phyloP scores from a whole-genome alignment of 1,140 invertebrate genomes.

The Araneus ventricosus region DNA sequence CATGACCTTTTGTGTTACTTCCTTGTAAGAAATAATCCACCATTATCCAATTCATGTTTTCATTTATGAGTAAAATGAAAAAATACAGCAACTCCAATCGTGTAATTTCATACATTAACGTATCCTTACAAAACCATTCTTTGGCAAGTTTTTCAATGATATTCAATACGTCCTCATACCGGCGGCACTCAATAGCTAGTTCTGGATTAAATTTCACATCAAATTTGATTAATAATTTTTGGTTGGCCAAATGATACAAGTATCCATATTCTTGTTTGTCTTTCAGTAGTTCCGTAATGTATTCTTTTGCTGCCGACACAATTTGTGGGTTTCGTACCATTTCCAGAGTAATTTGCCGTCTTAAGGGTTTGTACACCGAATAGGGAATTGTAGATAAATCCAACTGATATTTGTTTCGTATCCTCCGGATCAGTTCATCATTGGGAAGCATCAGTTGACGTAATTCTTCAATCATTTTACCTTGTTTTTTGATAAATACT shows the following conservation, averaged over 20 bases:
- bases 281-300: not conserved
- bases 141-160: not conserved
- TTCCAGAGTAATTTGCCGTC: not conserved
- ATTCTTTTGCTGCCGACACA: not conserved
- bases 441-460: not conserved
- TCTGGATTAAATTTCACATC: slow-evolving; percentile 47
- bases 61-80: slow-evolving; percentile 25
- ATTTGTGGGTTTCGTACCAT: not conserved
- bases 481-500: not conserved
- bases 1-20: not conserved
- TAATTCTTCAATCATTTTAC: not conserved
- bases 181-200: not conserved
- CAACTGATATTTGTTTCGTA: not conserved
- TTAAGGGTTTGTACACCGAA: not conserved
- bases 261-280: slow-evolving; percentile 34
- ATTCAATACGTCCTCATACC: not conserved
- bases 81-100: slow-evolving; percentile 42
- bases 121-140: not conserved
- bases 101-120: slow-evolving; percentile 2
- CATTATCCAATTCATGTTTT: slow-evolving; percentile 6
- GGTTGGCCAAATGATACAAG: slow-evolving; percentile 27
- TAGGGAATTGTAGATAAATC: not conserved
- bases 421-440: not conserved
- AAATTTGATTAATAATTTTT: not conserved
- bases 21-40: not conserved